Evolutionary conservation across 2,888 invertebrate species (phyloP).

Genomic region (Phaedon cochleariae): DNA sequence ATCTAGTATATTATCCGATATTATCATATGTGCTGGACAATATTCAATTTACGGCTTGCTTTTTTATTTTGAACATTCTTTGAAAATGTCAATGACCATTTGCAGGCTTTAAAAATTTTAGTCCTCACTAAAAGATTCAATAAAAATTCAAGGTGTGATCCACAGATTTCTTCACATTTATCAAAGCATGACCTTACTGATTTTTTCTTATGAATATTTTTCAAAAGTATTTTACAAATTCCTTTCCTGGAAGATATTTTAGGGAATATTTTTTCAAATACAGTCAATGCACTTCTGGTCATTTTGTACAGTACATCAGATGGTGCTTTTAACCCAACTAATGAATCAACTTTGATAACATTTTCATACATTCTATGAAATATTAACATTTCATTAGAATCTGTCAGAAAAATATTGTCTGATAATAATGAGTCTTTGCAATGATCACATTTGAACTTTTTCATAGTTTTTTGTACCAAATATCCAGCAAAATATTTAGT

Average conservation of each 20-base stretch:
- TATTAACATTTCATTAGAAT: background rate
- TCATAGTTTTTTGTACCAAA: background rate
- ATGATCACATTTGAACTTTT: background rate
- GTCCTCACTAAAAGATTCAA: background rate
- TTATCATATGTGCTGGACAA: too few relatives aligned
- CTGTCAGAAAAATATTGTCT: background rate
- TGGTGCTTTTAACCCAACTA: background rate
- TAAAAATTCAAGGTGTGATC: background rate
- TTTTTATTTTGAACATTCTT: too few relatives aligned
- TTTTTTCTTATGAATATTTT: background rate
- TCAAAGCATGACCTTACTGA: background rate
- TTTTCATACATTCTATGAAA: background rate
- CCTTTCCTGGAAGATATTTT: background rate
- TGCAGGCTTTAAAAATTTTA: background rate
- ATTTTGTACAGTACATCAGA: background rate
- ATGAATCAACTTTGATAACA: background rate
- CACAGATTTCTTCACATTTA: background rate
- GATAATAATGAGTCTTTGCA: background rate
- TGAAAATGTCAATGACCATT: background rate
- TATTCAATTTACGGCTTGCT: too few relatives aligned
- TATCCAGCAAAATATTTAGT: too few relatives aligned
- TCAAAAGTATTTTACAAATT: background rate
- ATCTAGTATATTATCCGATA: too few relatives aligned
- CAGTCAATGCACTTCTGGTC: background rate
- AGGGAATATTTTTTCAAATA: background rate